Conservation (phyloP, 2,888 invertebrate genomes). For the Sisyra terminalis region DNA sequence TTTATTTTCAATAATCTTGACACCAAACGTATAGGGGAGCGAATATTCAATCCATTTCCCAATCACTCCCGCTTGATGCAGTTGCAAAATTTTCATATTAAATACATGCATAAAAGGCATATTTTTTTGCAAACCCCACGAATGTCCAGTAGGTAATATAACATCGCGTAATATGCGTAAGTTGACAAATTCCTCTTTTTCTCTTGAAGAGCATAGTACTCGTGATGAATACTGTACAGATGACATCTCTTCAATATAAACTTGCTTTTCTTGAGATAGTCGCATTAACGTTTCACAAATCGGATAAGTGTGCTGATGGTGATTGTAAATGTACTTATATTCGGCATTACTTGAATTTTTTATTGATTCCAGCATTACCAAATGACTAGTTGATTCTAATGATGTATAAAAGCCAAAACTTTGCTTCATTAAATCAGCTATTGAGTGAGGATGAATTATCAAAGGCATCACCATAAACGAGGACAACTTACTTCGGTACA, state of each 20-base stretch:
- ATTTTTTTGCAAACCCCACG: background rate
- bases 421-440: background rate
- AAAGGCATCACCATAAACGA: background rate
- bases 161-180: background rate
- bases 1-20: background rate
- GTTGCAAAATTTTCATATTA: background rate
- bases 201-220: background rate
- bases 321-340: too few relatives aligned
- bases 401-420: background rate
- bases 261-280: background rate
- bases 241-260: background rate
- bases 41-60: background rate
- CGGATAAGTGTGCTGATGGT: background rate
- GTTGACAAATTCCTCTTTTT: background rate
- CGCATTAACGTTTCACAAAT: background rate
- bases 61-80: background rate
- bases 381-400: too few relatives aligned
- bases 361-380: too few relatives aligned
- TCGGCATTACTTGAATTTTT: too few relatives aligned
- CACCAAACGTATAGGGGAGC: background rate
- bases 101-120: background rate
- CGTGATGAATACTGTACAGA: background rate
- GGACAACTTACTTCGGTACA: constrained; percentile 1
- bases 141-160: constrained; percentile 5
- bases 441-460: background rate